A percentile compares a stretch with the other conserved stretches of the same genome.
Conservation (phyloP, 2,113 vertebrate genomes). For the Pimephales promelas region DNA sequence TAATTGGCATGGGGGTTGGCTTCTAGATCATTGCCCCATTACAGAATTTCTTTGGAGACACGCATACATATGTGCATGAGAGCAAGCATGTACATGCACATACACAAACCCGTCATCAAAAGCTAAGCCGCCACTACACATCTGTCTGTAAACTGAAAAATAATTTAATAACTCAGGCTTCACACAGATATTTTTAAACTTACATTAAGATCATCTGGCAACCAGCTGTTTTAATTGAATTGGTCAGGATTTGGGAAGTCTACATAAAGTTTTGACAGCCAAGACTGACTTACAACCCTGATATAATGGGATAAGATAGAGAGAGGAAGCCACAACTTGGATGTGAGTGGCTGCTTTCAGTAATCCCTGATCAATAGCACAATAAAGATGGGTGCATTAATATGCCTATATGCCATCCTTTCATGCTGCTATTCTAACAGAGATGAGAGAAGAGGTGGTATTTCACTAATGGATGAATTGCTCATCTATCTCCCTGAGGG, state of each 20-base stretch:
- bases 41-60: constrained; percentile 52
- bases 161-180: too few species aligned
- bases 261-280: constrained; percentile 19
- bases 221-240: not conserved
- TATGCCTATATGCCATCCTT: constrained; percentile 38
- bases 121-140: not conserved
- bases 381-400: constrained; percentile 37
- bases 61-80: constrained; percentile 10
- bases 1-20: constrained; percentile 71
- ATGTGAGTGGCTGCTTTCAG: constrained; percentile 36
- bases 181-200: not conserved
- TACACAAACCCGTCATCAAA: not conserved
- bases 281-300: constrained; percentile 10
- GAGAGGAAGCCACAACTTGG: not conserved
- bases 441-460: constrained; percentile 33
- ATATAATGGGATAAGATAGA: constrained; percentile 11
- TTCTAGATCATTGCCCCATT: constrained; percentile 70
- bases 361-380: constrained; percentile 39
- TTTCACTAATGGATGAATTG: constrained; percentile 50
- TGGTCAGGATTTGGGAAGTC: not conserved
- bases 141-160: not conserved
- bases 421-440: constrained; percentile 30
- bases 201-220: not conserved
- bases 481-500: constrained; percentile 46
- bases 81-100: not conserved